These are phyloP conservation scores for Melopsittacus undulatus DNA, from an alignment of 2,797 vertebrate genomes.

Conservation along the genomic window DNA sequence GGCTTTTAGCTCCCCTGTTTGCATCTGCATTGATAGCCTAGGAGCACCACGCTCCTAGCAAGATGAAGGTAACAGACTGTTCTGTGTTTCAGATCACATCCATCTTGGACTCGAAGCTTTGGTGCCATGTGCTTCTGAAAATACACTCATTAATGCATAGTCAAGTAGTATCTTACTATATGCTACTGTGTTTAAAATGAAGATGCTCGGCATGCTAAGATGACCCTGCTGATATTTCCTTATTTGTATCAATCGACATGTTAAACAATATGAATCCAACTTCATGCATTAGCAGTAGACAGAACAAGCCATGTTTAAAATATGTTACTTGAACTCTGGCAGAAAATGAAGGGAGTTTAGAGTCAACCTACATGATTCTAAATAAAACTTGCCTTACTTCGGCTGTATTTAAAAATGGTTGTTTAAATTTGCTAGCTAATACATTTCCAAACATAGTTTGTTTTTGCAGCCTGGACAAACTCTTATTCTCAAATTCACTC, in stretches of 20 bases:
- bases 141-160: neutral
- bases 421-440: conserved; percentile 59
- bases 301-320: conserved; percentile 4
- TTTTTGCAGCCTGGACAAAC: conserved; percentile 45
- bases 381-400: conserved; percentile 54
- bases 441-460: conserved; percentile 63
- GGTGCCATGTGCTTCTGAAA: neutral
- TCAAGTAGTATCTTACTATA: neutral
- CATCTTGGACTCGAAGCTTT: neutral
- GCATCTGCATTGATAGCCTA: neutral
- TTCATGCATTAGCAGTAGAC: neutral
- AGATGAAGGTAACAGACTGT: neutral
- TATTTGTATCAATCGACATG: neutral
- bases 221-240: neutral
- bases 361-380: conserved; percentile 42
- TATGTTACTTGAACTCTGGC: neutral
- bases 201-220: neutral
- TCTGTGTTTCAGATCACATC: neutral
- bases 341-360: neutral
- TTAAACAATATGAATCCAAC: neutral
- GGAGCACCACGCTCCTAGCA: neutral
- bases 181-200: neutral
- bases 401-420: conserved; percentile 39
- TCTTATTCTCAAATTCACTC: conserved; percentile 40
- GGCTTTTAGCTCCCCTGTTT: neutral